phyloP scores from a whole-genome alignment of 1,140 invertebrate genomes.

The Tetraneura akinire region DNA sequence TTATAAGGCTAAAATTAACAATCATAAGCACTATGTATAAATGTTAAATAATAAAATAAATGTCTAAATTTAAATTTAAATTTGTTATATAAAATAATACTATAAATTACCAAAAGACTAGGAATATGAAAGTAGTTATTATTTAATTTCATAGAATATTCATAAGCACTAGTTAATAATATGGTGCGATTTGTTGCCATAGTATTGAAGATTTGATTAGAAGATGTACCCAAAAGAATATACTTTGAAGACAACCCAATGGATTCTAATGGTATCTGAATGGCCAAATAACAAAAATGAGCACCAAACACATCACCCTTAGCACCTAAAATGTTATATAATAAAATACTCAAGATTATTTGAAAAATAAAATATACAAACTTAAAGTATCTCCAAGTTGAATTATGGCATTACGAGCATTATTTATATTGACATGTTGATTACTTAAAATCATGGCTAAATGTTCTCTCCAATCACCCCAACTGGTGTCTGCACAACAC shows the following conservation, averaged over 20 bases:
- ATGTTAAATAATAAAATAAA: conserved; percentile 19
- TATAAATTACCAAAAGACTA: conserved; percentile 68
- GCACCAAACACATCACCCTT: conserved; percentile 81
- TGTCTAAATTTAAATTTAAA: too few species aligned
- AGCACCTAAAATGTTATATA: conserved; percentile 59
- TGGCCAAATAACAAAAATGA: conserved; percentile 92
- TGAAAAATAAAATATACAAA: conserved; percentile 55
- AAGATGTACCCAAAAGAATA: conserved; percentile 77
- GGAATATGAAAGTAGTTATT: conserved; percentile 73
- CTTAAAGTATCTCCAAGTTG: conserved; percentile 70
- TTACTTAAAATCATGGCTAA: conserved; percentile 93
- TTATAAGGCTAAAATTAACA: conserved; percentile 67
- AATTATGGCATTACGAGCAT: conserved; percentile 81
- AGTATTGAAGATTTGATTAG: conserved; percentile 65
- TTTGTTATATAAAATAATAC: conserved; percentile 25
- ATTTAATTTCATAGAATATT: conserved; percentile 83
- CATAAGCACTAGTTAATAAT: conserved; percentile 92
- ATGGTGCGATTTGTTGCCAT: conserved; percentile 83
- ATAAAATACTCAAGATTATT: conserved; percentile 3
- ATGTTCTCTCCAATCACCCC: conserved; percentile 95
- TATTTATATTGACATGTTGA: conserved; percentile 73
- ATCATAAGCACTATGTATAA: conserved; percentile 10
- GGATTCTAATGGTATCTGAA: conserved; percentile 73
- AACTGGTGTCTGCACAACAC: conserved; percentile 81
- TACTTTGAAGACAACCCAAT: conserved; percentile 70